Evolutionary conservation across 2,888 invertebrate species (phyloP).

Genomic region (Platynereis dumerilii): DNA sequence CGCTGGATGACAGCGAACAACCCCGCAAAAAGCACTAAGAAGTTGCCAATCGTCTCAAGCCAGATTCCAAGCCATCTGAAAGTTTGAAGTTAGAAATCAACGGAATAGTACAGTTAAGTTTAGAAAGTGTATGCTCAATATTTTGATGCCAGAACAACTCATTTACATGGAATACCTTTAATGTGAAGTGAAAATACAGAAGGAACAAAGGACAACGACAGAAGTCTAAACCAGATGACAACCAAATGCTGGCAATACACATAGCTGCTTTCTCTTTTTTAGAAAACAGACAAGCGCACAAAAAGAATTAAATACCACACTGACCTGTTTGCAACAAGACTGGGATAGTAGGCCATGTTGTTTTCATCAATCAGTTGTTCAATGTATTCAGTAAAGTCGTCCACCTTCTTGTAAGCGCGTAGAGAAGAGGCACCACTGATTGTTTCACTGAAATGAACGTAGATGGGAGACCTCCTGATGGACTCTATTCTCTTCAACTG

Average conservation of each 20-base stretch:
- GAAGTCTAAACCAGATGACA: too few species aligned
- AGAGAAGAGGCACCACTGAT: slow-evolving; percentile 29
- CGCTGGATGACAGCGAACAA: slow-evolving; percentile 35
- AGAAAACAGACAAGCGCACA: too few species aligned
- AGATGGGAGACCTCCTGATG: slow-evolving; percentile 33
- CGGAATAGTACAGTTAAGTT: not conserved
- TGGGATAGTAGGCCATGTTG: slow-evolving; percentile 35
- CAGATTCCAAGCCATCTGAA: slow-evolving; percentile 39
- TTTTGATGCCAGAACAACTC: too few species aligned
- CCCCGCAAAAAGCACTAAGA: slow-evolving; percentile 38
- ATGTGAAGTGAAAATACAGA: too few species aligned
- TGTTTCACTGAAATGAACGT: slow-evolving; percentile 36
- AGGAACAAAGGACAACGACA: too few species aligned
- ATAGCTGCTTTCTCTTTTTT: too few species aligned
- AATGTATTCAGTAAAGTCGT: slow-evolving; percentile 14
- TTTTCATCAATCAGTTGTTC: slow-evolving; percentile 27
- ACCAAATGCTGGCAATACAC: too few species aligned
- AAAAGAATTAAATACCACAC: too few species aligned
- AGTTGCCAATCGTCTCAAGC: slow-evolving; percentile 38
- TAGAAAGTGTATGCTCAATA: too few species aligned
- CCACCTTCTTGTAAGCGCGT: slow-evolving; percentile 28
- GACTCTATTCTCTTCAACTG: slow-evolving; percentile 35
- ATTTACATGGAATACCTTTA: too few species aligned
- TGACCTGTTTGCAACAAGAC: slow-evolving; percentile 33
- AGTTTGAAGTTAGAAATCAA: not conserved